Evolutionary conservation across 1,140 invertebrate genomes (phyloP), one percentile per base, ranked within the genome.

Genomic region (Drosophila kurseongensis): DNA sequence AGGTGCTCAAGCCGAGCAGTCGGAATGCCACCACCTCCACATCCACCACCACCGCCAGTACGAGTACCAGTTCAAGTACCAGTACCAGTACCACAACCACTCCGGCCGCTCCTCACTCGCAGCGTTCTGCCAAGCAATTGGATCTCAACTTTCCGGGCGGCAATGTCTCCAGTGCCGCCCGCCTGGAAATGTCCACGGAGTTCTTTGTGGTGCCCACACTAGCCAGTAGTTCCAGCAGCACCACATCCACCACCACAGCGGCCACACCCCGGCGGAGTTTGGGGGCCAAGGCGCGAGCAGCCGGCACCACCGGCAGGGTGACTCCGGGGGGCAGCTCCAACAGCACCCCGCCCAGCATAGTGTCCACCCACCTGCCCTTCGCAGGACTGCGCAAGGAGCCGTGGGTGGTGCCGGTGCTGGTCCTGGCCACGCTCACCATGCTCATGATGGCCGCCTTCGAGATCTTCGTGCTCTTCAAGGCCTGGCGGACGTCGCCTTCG

Each of bases 391-490:
- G 96, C 58, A 93, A 95, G 68, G 96, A 97, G 86, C 94, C 95
- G 1, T 98, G 97, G 97, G 97, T 97, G 5, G 94, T 98, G 71
- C 97, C 97, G 0, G 94, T 98, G 16, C 93, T 98, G 13, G 95
- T 96, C 4, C 93, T 97, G 41, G 95, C 97, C 47, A 95, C 95
- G 10, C 93, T 96, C 18, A 96, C 96, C 50, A 96, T 98, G 94
- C 91, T 97, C 0, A 94, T 96, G 71, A 97, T 98, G 91, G 94
- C 95, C 13, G 94, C 95, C 16, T 98, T 98, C 85, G 97, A 98
- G 93, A 95, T 96, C 59, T 98, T 97, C 88, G 96, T 98, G n/a
- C 93, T 98, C 60, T 97, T 97, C 92, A 97, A 97, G 92, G 96
- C 97, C 18, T 95, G 96, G 92, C 95, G 96, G 23, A 96, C 96